Evolutionary conservation across 2,113 vertebrate species (phyloP).

Genomic region (Azemiops feae): DNA sequence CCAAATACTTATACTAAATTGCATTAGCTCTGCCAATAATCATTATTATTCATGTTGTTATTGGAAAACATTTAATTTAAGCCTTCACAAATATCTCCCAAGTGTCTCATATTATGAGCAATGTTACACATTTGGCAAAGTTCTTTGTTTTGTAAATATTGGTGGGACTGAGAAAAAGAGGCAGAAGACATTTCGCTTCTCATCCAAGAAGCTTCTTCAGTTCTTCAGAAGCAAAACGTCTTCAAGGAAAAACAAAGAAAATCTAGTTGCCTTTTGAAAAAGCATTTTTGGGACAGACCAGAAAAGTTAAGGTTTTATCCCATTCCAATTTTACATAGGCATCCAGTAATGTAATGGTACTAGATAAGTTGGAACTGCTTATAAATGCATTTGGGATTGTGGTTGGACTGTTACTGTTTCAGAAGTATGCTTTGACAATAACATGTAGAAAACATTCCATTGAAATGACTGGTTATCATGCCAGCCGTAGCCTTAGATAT

Average conservation of each 20-base stretch:
- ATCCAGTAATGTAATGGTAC: background rate
- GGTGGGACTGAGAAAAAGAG: background rate
- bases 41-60: background rate
- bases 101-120: slow-evolving; percentile 7
- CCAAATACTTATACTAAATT: background rate
- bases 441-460: background rate
- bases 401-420: background rate
- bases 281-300: background rate
- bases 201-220: too few species aligned
- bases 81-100: slow-evolving; percentile 17
- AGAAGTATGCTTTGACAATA: background rate
- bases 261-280: background rate
- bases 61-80: slow-evolving; percentile 24
- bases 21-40: slow-evolving; percentile 1
- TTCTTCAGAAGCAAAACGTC: too few species aligned
- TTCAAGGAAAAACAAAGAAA: too few species aligned
- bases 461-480: slow-evolving; percentile 2
- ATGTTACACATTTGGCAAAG: slow-evolving; percentile 24
- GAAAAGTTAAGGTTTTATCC: background rate
- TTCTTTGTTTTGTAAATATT: background rate
- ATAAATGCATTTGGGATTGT: background rate
- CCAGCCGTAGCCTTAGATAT: background rate
- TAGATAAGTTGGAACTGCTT: background rate
- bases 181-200: too few species aligned
- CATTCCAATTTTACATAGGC: background rate